These are phyloP conservation scores for Actinostola sp. DNA, from an alignment of 92 coral and sea anemone species.

Conservation along the genomic window DNA sequence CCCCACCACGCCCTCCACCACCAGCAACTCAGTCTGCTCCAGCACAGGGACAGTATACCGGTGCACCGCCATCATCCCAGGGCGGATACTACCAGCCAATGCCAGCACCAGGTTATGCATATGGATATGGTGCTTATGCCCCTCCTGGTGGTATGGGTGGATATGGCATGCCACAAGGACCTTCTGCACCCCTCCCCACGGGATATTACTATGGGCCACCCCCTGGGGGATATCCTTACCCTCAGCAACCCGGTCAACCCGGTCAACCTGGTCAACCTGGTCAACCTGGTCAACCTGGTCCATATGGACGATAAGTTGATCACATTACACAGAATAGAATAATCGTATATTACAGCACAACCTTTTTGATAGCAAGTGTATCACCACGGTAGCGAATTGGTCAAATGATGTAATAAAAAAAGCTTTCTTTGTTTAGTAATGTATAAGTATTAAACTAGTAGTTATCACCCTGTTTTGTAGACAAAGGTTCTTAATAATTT, in stretches of 20 bases:
- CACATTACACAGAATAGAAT: no score
- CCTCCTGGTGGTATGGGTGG: slow-evolving; percentile 93
- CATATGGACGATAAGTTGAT: slow-evolving; percentile 3
- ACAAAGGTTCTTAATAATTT: no score
- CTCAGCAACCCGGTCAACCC: slow-evolving; percentile 63
- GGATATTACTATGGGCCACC: slow-evolving; percentile 84
- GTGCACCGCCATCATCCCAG: slow-evolving; percentile 50
- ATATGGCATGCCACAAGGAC: slow-evolving; percentile 71
- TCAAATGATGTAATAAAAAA: no score
- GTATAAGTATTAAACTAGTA: no score
- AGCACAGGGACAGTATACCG: slow-evolving; percentile 59
- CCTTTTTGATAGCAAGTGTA: no score
- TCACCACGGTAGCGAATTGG: no score
- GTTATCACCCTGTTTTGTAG: no score
- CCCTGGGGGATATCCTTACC: slow-evolving; percentile 76
- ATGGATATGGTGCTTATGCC: slow-evolving; percentile 75
- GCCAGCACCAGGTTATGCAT: slow-evolving; percentile 90
- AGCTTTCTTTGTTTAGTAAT: no score
- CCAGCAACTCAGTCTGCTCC: slow-evolving; percentile 59
- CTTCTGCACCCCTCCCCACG: slow-evolving; percentile 56
- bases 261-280: slow-evolving; percentile 45
- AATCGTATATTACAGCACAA: no score
- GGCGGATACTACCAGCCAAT: slow-evolving; percentile 76
- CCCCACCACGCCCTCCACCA: slow-evolving; percentile 88
- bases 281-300: slow-evolving; percentile 14